Base-by-base conservation (phyloP, 1,140 invertebrate genomes). In the Harlomillsia oculata region DNA sequence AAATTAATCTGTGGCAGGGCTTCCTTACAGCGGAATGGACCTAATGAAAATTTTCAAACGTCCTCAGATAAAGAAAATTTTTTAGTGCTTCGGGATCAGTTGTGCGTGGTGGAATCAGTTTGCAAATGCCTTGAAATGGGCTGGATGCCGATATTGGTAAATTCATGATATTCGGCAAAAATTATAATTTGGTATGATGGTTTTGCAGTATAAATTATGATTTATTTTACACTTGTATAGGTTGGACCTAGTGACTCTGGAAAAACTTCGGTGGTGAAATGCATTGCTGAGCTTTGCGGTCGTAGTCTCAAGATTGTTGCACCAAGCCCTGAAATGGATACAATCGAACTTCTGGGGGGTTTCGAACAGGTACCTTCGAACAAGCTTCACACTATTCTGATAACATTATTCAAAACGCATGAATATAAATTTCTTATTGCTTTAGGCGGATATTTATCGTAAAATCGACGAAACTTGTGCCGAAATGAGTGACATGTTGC, bases 321-420 rank as follows among this genome's bases (percentile, higher is more conserved):
- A n/a, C 82, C 96, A 14, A 95, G 89, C 69, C 86, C 89, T 30
- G 82, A 88, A 36, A 97, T 93, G 82, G 94, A 97, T 68, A 94
- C 93, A 0, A 89, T 85, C 1, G 94, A 97, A 70, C 80, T 98
- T 40, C 76, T 98, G 5, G 94, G 94, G 45, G 89, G 90, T 34
- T 98, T 95, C 72, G 92, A 97, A 78, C 94, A 97, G 79, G 85
- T 93, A 39, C n/a, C n/a, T n/a, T n/a, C n/a, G n/a, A n/a, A n/a
- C n/a, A n/a, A n/a, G n/a, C n/a, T n/a, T n/a, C n/a, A n/a, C n/a
- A n/a, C n/a, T n/a, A n/a, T n/a, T n/a, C n/a, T n/a, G n/a, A n/a
- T n/a, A n/a, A n/a, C n/a, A n/a, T n/a, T n/a, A n/a, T n/a, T n/a
- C n/a, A n/a, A n/a, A n/a, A n/a, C n/a, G n/a, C n/a, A n/a, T n/a